Evolutionary conservation across 2,113 vertebrate species (phyloP), one percentile per base, ranked within the genome.

Genomic region (Corydoras sp.): DNA sequence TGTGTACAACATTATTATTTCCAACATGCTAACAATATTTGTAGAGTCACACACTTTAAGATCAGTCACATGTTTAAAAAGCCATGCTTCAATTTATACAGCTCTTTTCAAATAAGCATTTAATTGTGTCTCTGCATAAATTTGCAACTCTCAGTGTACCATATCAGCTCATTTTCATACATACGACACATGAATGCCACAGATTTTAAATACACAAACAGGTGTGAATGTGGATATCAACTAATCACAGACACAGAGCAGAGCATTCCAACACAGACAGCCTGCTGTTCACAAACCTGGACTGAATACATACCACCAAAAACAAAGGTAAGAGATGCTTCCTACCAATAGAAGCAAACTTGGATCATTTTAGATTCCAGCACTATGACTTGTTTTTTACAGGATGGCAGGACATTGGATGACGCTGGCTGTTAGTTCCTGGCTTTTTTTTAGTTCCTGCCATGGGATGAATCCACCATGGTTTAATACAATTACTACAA

Each of bases 401-500:
- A 81, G 72, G 60, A 89, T 89, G 87, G 64, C 62, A 15, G 48
- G 48, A 10, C 1, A 5, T 53, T 30, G 79, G 3, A n/a, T 14
- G 50, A 64, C 88, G 66, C 58, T 89, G 77, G 50, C 79, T 58
- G 70, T 88, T 35, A 79, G 65, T 62, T 81, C 66, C 30, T 10
- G 31, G 5, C 55, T 84, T 8, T 43, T 43, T 43, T 43, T 43
- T 1, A 68, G 31, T n/a, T 65, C 67, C 35, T 61, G 77, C 60
- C 61, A 15, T 50, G 49, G 64, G 6, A 15, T 3, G 3, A 70
- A 18, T 69, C 81, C 85, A n/a, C 13, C 4, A 3, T 85, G 77
- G 87, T 88, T 76, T 73, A 6, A 55, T 0, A 83, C 69, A 69
- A 84, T 71, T 62, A 77, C 54, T 70, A 91, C 83, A 62, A 74